phyloP scores from a whole-genome alignment of 2,113 vertebrate species.

The Centropus bengalensis region DNA sequence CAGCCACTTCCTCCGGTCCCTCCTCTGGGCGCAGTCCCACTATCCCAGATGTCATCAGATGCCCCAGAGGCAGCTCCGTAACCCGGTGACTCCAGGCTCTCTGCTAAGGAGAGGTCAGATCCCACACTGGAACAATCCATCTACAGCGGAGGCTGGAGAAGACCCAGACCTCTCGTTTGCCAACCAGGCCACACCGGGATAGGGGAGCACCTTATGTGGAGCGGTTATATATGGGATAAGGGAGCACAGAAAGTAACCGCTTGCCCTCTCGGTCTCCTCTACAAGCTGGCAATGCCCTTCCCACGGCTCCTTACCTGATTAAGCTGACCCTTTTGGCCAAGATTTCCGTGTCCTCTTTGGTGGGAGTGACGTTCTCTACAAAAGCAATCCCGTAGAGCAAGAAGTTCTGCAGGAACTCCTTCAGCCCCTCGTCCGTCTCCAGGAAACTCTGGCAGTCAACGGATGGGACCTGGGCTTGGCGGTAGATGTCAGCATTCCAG shows the following conservation, averaged over 20 bases:
- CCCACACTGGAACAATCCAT: not conserved
- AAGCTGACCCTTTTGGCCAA: constrained; percentile 85
- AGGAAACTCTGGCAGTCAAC: constrained; percentile 83
- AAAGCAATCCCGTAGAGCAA: constrained; percentile 90
- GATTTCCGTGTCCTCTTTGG: constrained; percentile 86
- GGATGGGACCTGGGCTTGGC: constrained; percentile 75
- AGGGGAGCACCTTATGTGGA: not conserved
- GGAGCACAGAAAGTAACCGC: not conserved
- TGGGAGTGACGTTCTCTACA: constrained; percentile 86
- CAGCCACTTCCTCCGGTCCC: not conserved
- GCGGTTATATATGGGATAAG: fast-evolving
- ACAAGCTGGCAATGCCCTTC: not conserved
- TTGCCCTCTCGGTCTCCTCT: fast-evolving
- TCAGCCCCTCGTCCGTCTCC: constrained; percentile 85
- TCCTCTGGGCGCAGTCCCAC: not conserved
- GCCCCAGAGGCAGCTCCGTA: fast-evolving
- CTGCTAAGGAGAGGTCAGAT: not conserved
- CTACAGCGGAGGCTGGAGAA: not conserved
- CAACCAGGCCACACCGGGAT: not conserved
- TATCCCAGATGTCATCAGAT: not conserved
- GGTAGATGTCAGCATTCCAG: constrained; percentile 88
- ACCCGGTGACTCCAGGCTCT: not conserved
- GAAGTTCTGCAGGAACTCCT: constrained; percentile 87
- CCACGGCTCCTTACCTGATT: constrained; percentile 81
- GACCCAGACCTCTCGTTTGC: not conserved